Evolutionary conservation across 2,888 invertebrate genomes (phyloP).

Genomic region (Parthenolecanium corni): DNA sequence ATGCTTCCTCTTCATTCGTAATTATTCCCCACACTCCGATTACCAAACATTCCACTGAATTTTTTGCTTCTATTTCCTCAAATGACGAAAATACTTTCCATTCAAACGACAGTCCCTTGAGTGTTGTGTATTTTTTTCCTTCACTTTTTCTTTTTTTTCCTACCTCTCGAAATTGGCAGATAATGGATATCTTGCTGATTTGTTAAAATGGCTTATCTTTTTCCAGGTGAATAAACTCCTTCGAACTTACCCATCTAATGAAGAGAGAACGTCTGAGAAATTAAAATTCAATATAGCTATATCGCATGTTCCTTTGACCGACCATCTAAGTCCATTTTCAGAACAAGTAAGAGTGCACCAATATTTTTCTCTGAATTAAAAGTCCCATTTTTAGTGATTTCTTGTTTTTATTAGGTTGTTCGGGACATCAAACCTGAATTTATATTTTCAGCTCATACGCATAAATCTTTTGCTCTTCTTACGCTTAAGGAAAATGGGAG

Average conservation of each 20-base stretch:
- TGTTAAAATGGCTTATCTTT: too few species aligned
- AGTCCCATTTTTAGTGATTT: neutral
- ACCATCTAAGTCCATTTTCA: constrained; percentile 44
- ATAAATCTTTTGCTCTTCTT: constrained; percentile 48
- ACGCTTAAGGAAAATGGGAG: constrained; percentile 31
- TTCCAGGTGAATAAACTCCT: constrained; percentile 34
- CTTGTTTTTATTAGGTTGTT: constrained; percentile 43
- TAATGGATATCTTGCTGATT: too few species aligned
- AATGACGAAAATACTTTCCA: too few species aligned
- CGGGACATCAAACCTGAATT: constrained; percentile 54
- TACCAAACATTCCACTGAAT: too few species aligned
- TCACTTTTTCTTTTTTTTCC: too few species aligned
- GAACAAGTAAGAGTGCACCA: constrained; percentile 37
- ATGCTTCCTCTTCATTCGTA: too few species aligned
- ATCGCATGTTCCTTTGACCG: constrained; percentile 60
- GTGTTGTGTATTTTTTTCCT: too few species aligned
- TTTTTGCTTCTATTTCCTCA: too few species aligned
- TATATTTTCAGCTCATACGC: constrained; percentile 58
- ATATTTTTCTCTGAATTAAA: neutral
- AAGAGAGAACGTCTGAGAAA: constrained; percentile 10
- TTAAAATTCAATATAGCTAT: constrained; percentile 44
- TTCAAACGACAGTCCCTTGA: too few species aligned
- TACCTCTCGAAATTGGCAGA: too few species aligned
- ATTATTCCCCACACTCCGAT: neutral
- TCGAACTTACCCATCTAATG: constrained; percentile 29